Evolutionary conservation across 2,888 invertebrate genomes (phyloP), one percentile per base, ranked within the genome.

Genomic region (Hyalella azteca): DNA sequence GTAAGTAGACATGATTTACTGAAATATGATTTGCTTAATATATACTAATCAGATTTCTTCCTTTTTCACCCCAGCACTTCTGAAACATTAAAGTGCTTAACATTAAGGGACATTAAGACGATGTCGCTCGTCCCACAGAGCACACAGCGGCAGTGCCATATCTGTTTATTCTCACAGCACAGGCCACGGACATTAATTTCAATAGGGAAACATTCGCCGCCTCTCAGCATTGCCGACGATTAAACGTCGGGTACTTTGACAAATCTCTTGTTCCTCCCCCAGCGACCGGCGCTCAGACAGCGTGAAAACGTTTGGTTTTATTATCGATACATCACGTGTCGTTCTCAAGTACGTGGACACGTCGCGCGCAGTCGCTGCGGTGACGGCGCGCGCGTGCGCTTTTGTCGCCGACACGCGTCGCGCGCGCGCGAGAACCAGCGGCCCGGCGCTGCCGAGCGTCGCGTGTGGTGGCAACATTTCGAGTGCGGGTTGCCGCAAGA

Each of bases 311-410:
- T 3, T 1, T 3, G 19, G 54, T 54, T 54, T 54, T 54, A 54
- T 54, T 54, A 54, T 54, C 54, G 54, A 1, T 54, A 54, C 54
- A 54, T 54, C 54, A 54, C 54, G 26, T 54, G 54, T 19, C 54
- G n/a, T 1, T 1, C 4, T 54, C 54, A 54, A 54, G 54, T 54
- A n/a, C 54, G 54, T 22, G 54, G n/a, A 9, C n/a, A 19, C 54
- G 54, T 19, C 54, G n/a, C n/a, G 54, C 54, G n/a, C 54, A 1
- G n/a, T 19, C 19, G 19, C 9, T n/a, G 54, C n/a, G 54, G 13
- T 54, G 54, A 22, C 4, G 26, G 22, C 26, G 54, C n/a, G 54
- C 54, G 54, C 54, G 54, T 54, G 54, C 45, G 54, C n/a, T 22
- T 22, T 54, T 54, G 54, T 54, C 9, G 9, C n/a, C n/a, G 19